Base-by-base conservation (phyloP, 2,888 invertebrate genomes). In the Pristionchus japonicus region DNA sequence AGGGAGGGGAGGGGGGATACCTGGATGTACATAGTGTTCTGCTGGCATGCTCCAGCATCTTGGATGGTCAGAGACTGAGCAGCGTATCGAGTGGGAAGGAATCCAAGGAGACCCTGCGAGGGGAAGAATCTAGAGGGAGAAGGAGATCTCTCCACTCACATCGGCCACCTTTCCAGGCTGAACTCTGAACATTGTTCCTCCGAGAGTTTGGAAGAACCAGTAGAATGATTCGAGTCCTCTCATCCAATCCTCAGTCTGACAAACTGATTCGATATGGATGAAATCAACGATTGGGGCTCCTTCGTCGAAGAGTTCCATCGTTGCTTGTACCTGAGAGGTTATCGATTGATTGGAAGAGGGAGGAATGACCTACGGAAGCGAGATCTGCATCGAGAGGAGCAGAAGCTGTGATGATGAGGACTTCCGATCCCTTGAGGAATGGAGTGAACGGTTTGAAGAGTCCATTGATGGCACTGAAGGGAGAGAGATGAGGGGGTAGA, bases 41-140 rank as follows among this genome's bases (percentile, higher is more conserved):
- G 47, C 17, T 57, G 47, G 37, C 86, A 86, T n/a, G 23, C 40
- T n/a, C 34, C n/a, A 20, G 70, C 40, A 20, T 67, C 27, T 11
- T 43, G 47, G 49, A 37, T 20, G 34, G 86, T 40, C 31, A 86
- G 49, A 9, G 11, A 20, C 7, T 27, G 27, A 9, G 86, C 57
- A 9, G 86, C 86, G 40, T 86, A 86, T 70, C 86, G 70, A 86
- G 86, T 70, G n/a, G 86, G 86, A 37, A 86, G 52, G 70, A 86
- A 86, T 1, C 13, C 49, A 20, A 23, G 47, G 15, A 86, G 70
- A 52, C 31, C 86, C 82, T 83, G 80, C 47, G 13, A 49, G 1
- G 49, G 27, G 27, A 49, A 27, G 15, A 49, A 47, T 47, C 47
- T 80, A 37, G 80, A 49, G 23, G 70, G 40, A 9, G 40, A 13